Evolutionary conservation across 2,797 vertebrate genomes (phyloP).

Genomic region (Leucoraja ocellata): DNA sequence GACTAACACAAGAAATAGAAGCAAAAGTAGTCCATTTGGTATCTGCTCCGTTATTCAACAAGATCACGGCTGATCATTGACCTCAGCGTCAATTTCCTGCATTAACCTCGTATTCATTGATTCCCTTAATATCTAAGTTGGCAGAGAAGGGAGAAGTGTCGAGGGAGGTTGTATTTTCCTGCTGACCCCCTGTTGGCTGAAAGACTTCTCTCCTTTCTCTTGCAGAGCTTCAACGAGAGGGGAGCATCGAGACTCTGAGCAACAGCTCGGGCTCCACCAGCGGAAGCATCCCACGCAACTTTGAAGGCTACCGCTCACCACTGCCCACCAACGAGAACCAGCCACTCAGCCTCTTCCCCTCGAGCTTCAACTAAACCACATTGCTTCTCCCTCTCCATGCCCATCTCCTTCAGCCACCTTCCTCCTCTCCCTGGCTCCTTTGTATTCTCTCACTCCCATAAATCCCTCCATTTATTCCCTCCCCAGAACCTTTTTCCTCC

Average conservation of each 20-base stretch:
- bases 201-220: not conserved
- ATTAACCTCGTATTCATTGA: no score
- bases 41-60: no score
- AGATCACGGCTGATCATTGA: no score
- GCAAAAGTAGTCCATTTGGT: no score
- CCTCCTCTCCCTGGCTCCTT: not conserved
- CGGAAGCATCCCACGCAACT: conserved; percentile 91
- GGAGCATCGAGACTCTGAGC: conserved; percentile 97
- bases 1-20: no score
- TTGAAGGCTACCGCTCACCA: conserved; percentile 87
- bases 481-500: not conserved
- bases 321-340: conserved; percentile 93
- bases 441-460: not conserved
- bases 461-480: no score
- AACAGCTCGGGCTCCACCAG: conserved; percentile 97
- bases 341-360: conserved; percentile 90
- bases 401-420: not conserved
- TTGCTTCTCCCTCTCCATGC: no score
- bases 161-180: not conserved
- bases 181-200: not conserved
- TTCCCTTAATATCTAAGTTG: not conserved
- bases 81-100: no score
- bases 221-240: conserved; percentile 94
- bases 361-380: conserved; percentile 58
- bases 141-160: not conserved